Conservation (phyloP, 2,888 invertebrate genomes). For the Allygus modestus region DNA sequence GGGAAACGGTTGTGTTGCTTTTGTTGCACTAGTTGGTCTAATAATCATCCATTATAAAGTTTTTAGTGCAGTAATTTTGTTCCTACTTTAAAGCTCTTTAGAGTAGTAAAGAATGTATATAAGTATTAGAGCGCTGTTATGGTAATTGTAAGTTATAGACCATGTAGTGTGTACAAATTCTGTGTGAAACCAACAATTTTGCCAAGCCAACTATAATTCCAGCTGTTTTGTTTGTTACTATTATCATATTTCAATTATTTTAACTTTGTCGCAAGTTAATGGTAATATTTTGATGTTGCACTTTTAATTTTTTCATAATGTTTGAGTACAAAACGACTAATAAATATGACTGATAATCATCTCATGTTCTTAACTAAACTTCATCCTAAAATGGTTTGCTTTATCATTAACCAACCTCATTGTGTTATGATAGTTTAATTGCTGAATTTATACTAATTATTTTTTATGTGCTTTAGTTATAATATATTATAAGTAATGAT, state of each 20-base stretch:
- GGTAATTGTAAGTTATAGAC: constrained; percentile 44
- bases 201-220: not conserved
- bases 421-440: not conserved
- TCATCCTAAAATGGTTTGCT: constrained; percentile 1
- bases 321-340: not conserved
- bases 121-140: constrained; percentile 53
- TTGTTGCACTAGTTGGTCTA: constrained; percentile 50
- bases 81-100: constrained; percentile 58
- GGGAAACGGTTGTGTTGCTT: constrained; percentile 45
- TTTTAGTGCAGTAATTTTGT: constrained; percentile 56
- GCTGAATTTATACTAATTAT: constrained; percentile 16
- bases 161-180: constrained; percentile 47
- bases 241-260: not conserved
- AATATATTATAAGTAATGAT: not conserved
- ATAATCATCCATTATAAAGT: constrained; percentile 33
- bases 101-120: constrained; percentile 55
- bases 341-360: constrained; percentile 16
- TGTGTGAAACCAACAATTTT: constrained; percentile 13
- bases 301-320: not conserved
- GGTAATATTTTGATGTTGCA: not conserved
- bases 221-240: not conserved
- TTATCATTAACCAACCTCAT: constrained; percentile 1
- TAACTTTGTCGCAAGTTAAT: not conserved
- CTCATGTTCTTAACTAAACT: not conserved
- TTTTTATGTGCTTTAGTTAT: constrained; percentile 17